Evolutionary conservation across 2,888 invertebrate genomes (phyloP).

Genomic region (Athetis lepigone): DNA sequence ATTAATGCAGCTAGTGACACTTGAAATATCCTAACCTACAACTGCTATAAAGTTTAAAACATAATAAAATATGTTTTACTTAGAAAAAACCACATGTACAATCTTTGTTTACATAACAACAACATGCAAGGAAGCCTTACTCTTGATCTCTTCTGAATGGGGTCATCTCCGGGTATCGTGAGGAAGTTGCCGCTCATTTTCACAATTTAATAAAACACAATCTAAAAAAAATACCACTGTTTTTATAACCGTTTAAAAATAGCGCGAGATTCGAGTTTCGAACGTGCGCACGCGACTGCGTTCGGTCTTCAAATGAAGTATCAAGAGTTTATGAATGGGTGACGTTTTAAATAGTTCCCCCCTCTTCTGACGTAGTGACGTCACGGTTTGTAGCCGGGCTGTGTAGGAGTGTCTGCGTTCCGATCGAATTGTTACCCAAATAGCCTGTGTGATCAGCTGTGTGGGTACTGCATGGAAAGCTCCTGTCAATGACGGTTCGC

Average conservation of each 20-base stretch:
- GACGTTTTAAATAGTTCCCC: conserved; percentile 85
- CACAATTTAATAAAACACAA: conserved; percentile 68
- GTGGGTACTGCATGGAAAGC: conserved; percentile 65
- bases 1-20: background rate
- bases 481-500: conserved; percentile 26
- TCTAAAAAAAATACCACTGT: conserved; percentile 68
- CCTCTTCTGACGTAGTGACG: conserved; percentile 72
- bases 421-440: conserved; percentile 77
- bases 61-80: background rate
- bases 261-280: conserved; percentile 61
- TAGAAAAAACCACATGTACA: conserved; percentile 21
- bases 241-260: conserved; percentile 69
- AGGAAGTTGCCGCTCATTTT: conserved; percentile 89
- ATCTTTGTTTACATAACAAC: conserved; percentile 54
- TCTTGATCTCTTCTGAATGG: conserved; percentile 82
- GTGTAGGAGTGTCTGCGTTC: conserved; percentile 81
- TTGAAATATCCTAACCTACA: background rate
- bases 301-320: conserved; percentile 78
- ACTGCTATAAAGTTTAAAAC: background rate
- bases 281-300: conserved; percentile 83
- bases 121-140: conserved; percentile 75
- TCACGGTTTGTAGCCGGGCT: conserved; percentile 65
- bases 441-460: conserved; percentile 76
- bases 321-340: conserved; percentile 86
- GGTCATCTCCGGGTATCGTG: conserved; percentile 85